Evolutionary conservation across 2,797 vertebrate species (phyloP), one percentile per base, ranked within the genome.

Genomic region (Tinamus major): DNA sequence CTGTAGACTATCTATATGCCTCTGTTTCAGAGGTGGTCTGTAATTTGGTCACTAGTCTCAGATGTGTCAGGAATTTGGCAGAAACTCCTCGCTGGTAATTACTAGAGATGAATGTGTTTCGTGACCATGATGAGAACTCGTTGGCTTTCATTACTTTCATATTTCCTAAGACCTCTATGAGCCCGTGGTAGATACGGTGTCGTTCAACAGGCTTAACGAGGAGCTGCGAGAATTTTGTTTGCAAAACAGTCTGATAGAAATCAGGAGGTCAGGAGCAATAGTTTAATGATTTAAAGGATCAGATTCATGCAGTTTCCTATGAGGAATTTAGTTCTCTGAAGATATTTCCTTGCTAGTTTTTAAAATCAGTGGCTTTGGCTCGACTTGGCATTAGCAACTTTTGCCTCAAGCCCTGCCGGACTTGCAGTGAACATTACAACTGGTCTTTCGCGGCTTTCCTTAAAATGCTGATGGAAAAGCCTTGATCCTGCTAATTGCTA

Each of bases 211-310:
- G 53, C 74, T 82, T 56, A 68, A 39, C 76, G 59, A 17, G 84
- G 33, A 92, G 16, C 87, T 92, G 58, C 59, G 76, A 46, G n/a
- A 56, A 53, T 78, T 68, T 78, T 46, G 20, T 83, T 84, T 81
- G 79, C 61, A 77, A 48, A 92, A 41, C 31, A 90, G 51, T n/a
- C 56, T 70, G 83, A 82, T 81, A 93, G 78, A 72, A 61, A 94
- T 75, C 85, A 79, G 83, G 59, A 86, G 68, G 48, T 82, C 3
- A 0, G 31, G 44, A 76, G 49, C 55, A 39, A 31, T 8, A 29
- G 33, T 42, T 83, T 44, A 71, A 65, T 58, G 83, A 68, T 80
- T 63, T 56, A 76, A 67, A 93, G 63, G 51, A 74, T 42, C 62
- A 3, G 0, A 72, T 35, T 63, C 59, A 49, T 77, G 84, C 55